Conservation (phyloP, 2,113 vertebrate species). For the Amphiprion percula region DNA sequence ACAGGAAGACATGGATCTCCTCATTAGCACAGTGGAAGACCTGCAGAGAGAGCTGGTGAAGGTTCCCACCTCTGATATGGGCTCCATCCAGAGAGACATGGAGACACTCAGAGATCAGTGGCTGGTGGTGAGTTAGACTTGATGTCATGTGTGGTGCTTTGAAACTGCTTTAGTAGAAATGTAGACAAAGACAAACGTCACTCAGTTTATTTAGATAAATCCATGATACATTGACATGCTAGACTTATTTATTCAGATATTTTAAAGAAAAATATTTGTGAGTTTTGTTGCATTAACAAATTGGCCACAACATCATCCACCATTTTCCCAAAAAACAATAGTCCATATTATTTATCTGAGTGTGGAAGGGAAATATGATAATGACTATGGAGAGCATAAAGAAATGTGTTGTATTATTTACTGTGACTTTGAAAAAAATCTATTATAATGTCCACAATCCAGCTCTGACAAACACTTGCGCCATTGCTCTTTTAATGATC, state of each 20-base stretch:
- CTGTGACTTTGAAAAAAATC: background rate
- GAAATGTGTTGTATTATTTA: constrained; percentile 15
- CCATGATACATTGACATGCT: background rate
- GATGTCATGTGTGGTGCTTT: background rate
- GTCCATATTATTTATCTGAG: background rate
- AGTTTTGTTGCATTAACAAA: constrained; percentile 5
- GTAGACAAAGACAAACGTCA: background rate
- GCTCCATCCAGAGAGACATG: constrained; percentile 86
- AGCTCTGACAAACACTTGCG: background rate
- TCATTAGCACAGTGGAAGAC: constrained; percentile 91
- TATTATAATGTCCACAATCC: constrained; percentile 19
- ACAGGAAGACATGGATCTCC: constrained; percentile 91
- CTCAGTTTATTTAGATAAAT: background rate
- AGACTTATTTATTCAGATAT: background rate
- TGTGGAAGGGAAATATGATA: constrained; percentile 8
- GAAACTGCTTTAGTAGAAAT: background rate
- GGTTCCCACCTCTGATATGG: constrained; percentile 83
- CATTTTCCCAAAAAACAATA: background rate
- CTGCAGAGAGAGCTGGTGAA: constrained; percentile 90
- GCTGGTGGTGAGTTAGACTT: constrained; percentile 86
- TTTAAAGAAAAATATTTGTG: background rate
- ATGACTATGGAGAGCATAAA: constrained; percentile 12
- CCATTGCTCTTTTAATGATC: constrained; percentile 29
- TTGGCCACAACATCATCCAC: background rate
- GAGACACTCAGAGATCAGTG: constrained; percentile 90